These are phyloP conservation scores for Phyllotis vaccarum DNA, from an alignment of 2,797 vertebrate species.

Conservation along the genomic window DNA sequence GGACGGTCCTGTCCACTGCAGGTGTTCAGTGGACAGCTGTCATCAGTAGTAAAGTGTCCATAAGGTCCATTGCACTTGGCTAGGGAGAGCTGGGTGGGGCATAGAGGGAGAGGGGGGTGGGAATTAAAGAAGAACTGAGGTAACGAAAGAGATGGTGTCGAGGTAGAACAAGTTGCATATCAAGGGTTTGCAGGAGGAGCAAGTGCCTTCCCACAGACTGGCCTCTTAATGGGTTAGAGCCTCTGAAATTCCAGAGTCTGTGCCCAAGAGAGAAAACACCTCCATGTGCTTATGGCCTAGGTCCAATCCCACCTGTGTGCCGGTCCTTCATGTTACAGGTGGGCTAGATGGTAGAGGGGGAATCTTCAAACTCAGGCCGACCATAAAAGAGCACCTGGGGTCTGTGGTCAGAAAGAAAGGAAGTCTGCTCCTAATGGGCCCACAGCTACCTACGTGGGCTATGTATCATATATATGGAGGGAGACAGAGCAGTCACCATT, in stretches of 20 bases:
- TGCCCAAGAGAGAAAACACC: background rate
- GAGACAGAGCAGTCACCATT: slow-evolving; percentile 83
- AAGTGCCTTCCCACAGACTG: rapidly evolving
- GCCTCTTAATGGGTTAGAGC: background rate
- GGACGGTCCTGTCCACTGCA: background rate
- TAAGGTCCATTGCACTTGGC: rapidly evolving
- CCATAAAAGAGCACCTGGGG: background rate
- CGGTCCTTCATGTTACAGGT: background rate
- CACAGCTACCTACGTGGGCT: rapidly evolving
- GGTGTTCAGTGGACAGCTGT: background rate
- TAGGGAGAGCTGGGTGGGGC: background rate
- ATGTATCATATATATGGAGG: background rate
- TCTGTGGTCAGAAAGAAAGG: slow-evolving; percentile 41
- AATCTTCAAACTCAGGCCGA: background rate
- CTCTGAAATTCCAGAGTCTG: background rate
- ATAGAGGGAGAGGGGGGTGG: background rate
- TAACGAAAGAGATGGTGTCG: background rate
- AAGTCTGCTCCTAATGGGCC: background rate
- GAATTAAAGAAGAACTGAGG: background rate
- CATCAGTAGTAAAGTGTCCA: background rate
- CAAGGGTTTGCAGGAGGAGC: background rate
- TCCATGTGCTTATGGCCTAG: background rate
- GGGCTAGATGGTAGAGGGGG: background rate
- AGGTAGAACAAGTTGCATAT: background rate
- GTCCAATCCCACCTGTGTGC: background rate